These are phyloP conservation scores for Chloropsis hardwickii DNA, from an alignment of 2,113 vertebrate genomes.

Conservation along the genomic window DNA sequence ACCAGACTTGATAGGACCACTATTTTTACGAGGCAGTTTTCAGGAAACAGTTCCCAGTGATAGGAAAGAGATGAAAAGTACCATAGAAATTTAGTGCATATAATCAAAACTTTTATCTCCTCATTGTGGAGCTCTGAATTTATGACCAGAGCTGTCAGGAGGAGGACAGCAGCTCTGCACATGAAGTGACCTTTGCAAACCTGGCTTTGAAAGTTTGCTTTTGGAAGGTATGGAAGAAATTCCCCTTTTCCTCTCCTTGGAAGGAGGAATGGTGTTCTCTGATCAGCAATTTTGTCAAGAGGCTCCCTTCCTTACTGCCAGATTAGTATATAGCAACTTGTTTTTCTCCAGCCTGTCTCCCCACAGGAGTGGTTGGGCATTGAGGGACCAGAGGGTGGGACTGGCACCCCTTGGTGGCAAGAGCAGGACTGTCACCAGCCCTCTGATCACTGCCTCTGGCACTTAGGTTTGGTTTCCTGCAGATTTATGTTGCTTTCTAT, in stretches of 20 bases:
- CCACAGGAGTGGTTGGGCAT: not conserved
- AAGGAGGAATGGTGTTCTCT: not conserved
- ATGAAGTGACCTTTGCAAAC: not conserved
- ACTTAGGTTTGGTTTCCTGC: not conserved
- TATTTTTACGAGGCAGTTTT: not conserved
- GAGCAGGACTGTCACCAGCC: not conserved
- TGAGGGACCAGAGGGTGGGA: not conserved
- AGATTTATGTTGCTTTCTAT: not conserved
- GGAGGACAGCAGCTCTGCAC: not conserved
- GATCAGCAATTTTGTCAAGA: not conserved
- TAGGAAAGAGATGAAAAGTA: slow-evolving; percentile 7
- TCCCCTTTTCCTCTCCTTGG: not conserved
- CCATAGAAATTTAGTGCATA: slow-evolving; percentile 33
- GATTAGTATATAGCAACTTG: not conserved
- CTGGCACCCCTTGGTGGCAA: not conserved
- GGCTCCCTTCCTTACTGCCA: not conserved
- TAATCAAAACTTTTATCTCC: slow-evolving; percentile 46
- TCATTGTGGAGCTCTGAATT: slow-evolving; percentile 1
- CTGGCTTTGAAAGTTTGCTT: not conserved
- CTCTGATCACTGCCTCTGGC: not conserved
- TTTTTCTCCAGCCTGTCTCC: not conserved
- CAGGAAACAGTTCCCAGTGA: not conserved
- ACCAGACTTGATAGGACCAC: not conserved
- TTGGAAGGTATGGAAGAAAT: not conserved
- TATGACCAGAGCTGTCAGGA: not conserved